Evolutionary conservation across 2,113 vertebrate species (phyloP).

Genomic region (Azemiops feae): DNA sequence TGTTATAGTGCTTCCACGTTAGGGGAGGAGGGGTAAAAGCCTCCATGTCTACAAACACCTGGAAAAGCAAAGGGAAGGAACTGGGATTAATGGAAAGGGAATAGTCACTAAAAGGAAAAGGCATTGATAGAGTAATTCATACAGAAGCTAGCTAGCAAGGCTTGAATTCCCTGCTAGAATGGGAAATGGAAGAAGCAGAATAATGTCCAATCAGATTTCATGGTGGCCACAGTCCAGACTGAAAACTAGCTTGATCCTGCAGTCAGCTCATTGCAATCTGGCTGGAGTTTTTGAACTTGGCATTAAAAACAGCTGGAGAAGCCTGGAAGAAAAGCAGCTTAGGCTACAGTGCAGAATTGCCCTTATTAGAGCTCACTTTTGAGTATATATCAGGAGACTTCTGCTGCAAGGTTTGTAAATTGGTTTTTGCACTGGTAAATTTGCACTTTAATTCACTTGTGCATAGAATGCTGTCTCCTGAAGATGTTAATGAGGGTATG

Average conservation of each 20-base stretch:
- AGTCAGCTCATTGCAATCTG: neutral
- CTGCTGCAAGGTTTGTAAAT: neutral
- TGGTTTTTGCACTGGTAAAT: neutral
- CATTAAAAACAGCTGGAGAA: neutral
- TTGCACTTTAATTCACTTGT: neutral
- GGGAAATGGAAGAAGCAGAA: neutral
- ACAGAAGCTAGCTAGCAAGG: neutral
- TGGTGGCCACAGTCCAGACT: neutral
- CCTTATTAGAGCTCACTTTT: neutral
- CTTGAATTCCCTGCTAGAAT: neutral
- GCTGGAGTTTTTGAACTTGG: neutral
- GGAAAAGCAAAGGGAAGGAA: neutral
- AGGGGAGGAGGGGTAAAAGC: neutral
- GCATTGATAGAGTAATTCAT: neutral
- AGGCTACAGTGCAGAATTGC: neutral
- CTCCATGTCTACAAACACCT: neutral
- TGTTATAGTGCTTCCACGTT: neutral
- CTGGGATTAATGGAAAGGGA: neutral
- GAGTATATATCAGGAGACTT: neutral
- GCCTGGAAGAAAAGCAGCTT: neutral
- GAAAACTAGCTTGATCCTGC: neutral
- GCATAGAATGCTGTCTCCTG: neutral
- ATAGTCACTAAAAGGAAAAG: neutral
- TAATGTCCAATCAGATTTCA: neutral
- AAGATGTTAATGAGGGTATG: conserved; percentile 6